Evolutionary conservation across 1,140 invertebrate genomes (phyloP).

Genomic region (Dinoponera quadriceps): DNA sequence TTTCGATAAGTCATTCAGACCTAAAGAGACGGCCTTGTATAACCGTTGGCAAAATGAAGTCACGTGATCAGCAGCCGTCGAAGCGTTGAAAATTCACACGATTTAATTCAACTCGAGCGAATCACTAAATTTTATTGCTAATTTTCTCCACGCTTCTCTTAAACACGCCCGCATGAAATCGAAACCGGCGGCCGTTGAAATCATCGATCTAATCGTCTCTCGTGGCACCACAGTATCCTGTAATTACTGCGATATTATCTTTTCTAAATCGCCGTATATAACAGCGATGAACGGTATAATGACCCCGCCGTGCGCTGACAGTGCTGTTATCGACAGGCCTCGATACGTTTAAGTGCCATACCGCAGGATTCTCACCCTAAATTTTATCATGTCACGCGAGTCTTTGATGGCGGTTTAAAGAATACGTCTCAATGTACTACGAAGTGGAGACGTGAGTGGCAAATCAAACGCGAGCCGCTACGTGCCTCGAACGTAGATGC

Average conservation of each 20-base stretch:
- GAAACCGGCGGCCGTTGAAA: conserved; percentile 2
- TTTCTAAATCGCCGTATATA: conserved; percentile 6
- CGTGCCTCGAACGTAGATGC: conserved; percentile 43
- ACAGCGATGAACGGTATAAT: not conserved
- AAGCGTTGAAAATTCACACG: no score
- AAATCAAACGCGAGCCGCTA: conserved; percentile 25
- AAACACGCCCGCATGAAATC: not conserved
- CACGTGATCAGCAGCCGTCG: no score
- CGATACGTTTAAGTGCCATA: conserved; percentile 25
- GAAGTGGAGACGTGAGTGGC: conserved; percentile 36
- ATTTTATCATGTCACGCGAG: conserved; percentile 50
- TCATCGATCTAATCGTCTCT: conserved; percentile 5
- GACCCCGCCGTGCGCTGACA: not conserved
- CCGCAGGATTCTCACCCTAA: conserved; percentile 42
- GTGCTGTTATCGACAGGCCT: conserved; percentile 26
- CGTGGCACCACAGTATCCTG: not conserved
- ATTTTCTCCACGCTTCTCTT: not conserved
- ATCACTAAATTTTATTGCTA: no score
- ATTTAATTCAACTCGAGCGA: no score
- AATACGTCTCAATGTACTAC: conserved; percentile 48
- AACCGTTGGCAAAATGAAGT: no score
- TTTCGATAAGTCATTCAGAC: no score
- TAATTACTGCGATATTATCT: conserved; percentile 26
- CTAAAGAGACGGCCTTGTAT: no score
- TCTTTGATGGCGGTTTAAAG: conserved; percentile 51